phyloP scores from a whole-genome alignment of 2,113 vertebrate species.

The Pelecanoides urinatrix region DNA sequence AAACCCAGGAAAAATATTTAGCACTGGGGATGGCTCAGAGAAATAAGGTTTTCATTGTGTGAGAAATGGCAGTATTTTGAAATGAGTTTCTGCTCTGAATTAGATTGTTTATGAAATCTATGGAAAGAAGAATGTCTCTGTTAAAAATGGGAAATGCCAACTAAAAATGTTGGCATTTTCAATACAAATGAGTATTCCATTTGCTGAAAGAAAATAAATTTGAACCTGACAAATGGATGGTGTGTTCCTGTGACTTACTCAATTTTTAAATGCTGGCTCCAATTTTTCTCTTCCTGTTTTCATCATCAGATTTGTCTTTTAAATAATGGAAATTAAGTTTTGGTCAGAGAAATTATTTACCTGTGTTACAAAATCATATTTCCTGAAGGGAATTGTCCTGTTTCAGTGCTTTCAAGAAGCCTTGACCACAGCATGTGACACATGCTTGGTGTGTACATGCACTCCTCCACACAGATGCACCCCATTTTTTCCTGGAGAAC shows the following conservation, averaged over 20 bases:
- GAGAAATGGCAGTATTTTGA: background rate
- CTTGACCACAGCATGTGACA: background rate
- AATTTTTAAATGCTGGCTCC: background rate
- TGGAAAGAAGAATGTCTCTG: background rate
- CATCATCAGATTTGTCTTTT: background rate
- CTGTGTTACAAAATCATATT: background rate
- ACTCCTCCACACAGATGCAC: background rate
- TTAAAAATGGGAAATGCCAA: background rate
- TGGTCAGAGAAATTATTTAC: background rate
- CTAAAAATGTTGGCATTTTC: background rate
- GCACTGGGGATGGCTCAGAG: background rate
- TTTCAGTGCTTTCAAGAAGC: background rate
- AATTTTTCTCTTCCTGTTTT: background rate
- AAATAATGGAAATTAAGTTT: background rate
- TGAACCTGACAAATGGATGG: background rate
- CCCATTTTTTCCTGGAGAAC: background rate
- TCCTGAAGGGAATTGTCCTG: background rate
- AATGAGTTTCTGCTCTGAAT: background rate
- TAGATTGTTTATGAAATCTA: background rate
- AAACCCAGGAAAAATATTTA: background rate
- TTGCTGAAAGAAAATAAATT: conserved; percentile 8
- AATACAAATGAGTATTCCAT: background rate
- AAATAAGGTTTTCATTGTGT: background rate
- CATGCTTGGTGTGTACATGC: fast-evolving
- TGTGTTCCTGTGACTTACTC: background rate